A percentile compares a stretch with the other conserved stretches of the same genome.
Conservation (phyloP, 2,888 invertebrate genomes). For the Rhopalosiphum nymphaeae region DNA sequence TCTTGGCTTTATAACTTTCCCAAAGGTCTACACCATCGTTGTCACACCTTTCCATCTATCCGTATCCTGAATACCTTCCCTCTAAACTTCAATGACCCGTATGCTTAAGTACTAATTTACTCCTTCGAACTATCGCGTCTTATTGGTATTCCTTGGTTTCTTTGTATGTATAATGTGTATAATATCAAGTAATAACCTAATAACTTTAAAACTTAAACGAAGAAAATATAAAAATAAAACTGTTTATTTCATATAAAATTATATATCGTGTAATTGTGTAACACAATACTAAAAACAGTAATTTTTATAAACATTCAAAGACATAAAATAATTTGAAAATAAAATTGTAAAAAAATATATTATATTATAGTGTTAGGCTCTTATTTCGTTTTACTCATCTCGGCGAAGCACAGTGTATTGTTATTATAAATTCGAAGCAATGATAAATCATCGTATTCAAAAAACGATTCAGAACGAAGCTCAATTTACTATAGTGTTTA, state of each 20-base stretch:
- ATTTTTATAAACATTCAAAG: neutral
- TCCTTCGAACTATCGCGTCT: too few relatives aligned
- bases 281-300: neutral
- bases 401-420: neutral
- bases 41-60: too few relatives aligned
- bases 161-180: neutral
- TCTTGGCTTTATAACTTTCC: too few relatives aligned
- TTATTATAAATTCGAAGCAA: conserved; percentile 18
- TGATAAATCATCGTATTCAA: conserved; percentile 11
- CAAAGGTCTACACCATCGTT: too few relatives aligned
- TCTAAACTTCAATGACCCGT: too few relatives aligned
- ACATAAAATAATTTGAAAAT: neutral
- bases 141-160: too few relatives aligned
- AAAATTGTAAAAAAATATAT: neutral
- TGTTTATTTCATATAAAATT: neutral
- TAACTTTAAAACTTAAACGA: neutral
- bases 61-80: too few relatives aligned
- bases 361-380: neutral
- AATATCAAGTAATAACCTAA: neutral
- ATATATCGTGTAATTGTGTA: neutral
- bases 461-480: neutral
- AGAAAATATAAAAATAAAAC: neutral
- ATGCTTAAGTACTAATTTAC: too few relatives aligned
- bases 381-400: neutral
- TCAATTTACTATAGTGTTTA: conserved; percentile 32